These are phyloP conservation scores for Sclerurus mexicanus DNA, from an alignment of 2,113 vertebrate genomes.

Conservation along the genomic window DNA sequence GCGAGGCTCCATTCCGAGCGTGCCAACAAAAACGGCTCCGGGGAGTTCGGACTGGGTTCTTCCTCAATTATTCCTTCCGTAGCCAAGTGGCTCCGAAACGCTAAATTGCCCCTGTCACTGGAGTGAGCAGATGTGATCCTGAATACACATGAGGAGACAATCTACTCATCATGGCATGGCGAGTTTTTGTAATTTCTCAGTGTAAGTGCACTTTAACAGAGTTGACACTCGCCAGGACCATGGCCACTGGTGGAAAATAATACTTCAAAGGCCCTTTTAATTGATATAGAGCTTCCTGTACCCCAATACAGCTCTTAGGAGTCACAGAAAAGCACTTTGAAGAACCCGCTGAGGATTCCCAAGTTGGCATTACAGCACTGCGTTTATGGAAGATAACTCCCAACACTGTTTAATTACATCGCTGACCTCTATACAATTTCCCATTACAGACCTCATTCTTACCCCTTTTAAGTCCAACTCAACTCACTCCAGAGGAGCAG, in stretches of 20 bases:
- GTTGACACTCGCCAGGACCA: constrained; percentile 1
- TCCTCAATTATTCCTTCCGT: constrained; percentile 8
- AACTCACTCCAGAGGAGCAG: neutral
- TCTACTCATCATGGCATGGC: neutral
- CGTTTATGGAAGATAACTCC: neutral
- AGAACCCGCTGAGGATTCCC: constrained; percentile 6
- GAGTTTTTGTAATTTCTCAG: neutral
- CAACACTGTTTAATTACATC: constrained; percentile 36
- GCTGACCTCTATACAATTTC: constrained; percentile 21
- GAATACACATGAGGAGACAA: constrained; percentile 1
- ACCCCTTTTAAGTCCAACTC: constrained; percentile 2
- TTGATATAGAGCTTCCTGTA: neutral
- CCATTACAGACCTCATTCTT: constrained; percentile 9
- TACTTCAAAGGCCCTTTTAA: constrained; percentile 28
- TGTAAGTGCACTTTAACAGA: neutral
- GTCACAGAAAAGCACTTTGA: neutral
- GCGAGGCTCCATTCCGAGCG: neutral
- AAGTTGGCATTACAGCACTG: neutral
- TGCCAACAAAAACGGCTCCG: neutral
- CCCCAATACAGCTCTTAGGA: neutral
- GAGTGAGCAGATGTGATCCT: constrained; percentile 15
- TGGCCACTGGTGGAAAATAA: neutral
- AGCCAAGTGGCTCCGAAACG: neutral
- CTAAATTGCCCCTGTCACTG: constrained; percentile 8
- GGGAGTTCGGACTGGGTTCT: neutral